These are phyloP conservation scores for Empis livida DNA, from an alignment of 2,888 invertebrate species.

Conservation along the genomic window DNA sequence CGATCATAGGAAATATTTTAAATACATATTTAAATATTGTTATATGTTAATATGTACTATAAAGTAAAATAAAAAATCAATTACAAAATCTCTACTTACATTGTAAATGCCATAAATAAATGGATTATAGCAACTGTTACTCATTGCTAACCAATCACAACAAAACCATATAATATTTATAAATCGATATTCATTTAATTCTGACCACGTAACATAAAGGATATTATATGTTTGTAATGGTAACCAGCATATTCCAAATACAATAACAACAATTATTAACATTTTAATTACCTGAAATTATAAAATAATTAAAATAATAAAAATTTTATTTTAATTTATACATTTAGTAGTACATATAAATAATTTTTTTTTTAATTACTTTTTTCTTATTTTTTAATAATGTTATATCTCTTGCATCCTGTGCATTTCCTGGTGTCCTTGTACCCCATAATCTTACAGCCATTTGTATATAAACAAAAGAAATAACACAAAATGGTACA, in stretches of 20 bases:
- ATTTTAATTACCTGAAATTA: slow-evolving; percentile 71
- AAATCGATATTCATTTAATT: slow-evolving; percentile 60
- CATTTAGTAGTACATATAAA: background rate
- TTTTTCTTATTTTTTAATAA: slow-evolving; percentile 71
- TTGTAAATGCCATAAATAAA: slow-evolving; percentile 84
- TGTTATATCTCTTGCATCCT: slow-evolving; percentile 63
- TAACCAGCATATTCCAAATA: slow-evolving; percentile 74
- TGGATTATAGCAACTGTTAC: slow-evolving; percentile 81
- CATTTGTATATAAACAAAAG: slow-evolving; percentile 69
- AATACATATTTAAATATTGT: too few species aligned
- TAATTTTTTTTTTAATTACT: slow-evolving; percentile 38
- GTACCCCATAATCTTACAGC: slow-evolving; percentile 69
- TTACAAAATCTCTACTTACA: too few species aligned
- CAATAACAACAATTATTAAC: slow-evolving; percentile 69
- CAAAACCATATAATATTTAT: slow-evolving; percentile 80
- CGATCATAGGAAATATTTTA: too few species aligned
- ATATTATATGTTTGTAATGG: slow-evolving; percentile 65
- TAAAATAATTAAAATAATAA: slow-evolving; percentile 3
- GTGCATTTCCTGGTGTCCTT: slow-evolving; percentile 64
- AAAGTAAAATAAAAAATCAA: too few species aligned
- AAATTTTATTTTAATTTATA: slow-evolving; percentile 1
- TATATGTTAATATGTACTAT: too few species aligned
- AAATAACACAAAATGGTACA: slow-evolving; percentile 67
- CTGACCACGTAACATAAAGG: slow-evolving; percentile 53
- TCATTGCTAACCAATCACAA: slow-evolving; percentile 80